Conservation (phyloP, 2,888 invertebrate genomes). For the Apeira syringaria region DNA sequence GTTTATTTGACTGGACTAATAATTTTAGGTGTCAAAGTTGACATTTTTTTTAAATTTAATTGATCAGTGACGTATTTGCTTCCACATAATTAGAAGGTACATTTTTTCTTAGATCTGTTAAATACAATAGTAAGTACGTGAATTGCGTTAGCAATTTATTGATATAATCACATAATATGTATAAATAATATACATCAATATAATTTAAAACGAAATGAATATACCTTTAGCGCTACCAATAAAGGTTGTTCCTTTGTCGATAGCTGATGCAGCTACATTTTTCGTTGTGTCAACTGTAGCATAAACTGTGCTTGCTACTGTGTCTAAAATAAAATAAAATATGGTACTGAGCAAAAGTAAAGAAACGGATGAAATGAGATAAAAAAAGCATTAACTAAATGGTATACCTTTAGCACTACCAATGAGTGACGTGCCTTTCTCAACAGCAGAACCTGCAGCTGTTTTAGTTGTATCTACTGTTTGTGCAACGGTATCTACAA, state of each 20-base stretch:
- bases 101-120: conserved; percentile 54
- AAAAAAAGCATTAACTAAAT: too few relatives aligned
- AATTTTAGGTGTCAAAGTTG: too few relatives aligned
- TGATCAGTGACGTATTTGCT: background rate
- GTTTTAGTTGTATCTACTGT: conserved; percentile 41
- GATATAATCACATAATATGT: too few relatives aligned
- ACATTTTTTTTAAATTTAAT: too few relatives aligned
- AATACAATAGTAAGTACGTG: too few relatives aligned
- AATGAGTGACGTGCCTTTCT: conserved; percentile 40
- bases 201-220: background rate
- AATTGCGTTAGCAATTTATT: conserved; percentile 43
- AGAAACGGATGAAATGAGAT: background rate
- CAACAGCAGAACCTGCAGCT: conserved; percentile 38
- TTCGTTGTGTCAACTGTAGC: conserved; percentile 44
- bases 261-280: conserved; percentile 40
- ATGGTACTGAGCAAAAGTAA: background rate
- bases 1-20: too few relatives aligned
- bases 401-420: conserved; percentile 50
- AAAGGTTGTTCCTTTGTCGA: conserved; percentile 46
- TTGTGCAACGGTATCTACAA: conserved; percentile 31
- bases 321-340: conserved; percentile 32
- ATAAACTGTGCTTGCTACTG: conserved; percentile 32
- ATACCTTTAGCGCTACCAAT: conserved; percentile 51
- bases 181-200: background rate
- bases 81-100: conserved; percentile 42